These are phyloP conservation scores for Gambusia affinis DNA, from an alignment of 2,113 vertebrate genomes.

Conservation along the genomic window DNA sequence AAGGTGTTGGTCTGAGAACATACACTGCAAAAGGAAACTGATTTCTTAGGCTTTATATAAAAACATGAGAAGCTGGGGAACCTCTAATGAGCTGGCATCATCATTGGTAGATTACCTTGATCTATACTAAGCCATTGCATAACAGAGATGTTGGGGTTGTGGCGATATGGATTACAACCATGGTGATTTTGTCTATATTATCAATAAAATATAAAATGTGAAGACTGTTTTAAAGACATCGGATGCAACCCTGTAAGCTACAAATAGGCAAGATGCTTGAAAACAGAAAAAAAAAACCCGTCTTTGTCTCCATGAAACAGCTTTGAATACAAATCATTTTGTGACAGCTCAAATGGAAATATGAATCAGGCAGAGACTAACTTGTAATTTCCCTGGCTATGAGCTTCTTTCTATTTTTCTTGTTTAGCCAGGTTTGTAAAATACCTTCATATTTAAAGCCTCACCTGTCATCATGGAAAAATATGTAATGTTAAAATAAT, in stretches of 20 bases:
- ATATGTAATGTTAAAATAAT: no score
- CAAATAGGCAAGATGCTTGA: constrained; percentile 11
- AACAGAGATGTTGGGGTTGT: neutral
- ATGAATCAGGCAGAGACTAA: constrained; percentile 52
- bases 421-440: constrained; percentile 32
- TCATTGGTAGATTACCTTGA: neutral
- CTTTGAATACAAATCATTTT: constrained; percentile 36
- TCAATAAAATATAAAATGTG: constrained; percentile 6
- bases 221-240: constrained; percentile 15
- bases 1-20: constrained; percentile 29
- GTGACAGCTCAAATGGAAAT: constrained; percentile 48
- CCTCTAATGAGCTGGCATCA: neutral
- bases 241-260: constrained; percentile 16
- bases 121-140: neutral
- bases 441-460: constrained; percentile 9
- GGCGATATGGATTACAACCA: neutral
- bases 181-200: neutral
- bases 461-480: no score
- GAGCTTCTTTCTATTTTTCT: constrained; percentile 22
- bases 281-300: constrained; percentile 20
- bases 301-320: constrained; percentile 28
- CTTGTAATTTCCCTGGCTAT: constrained; percentile 51
- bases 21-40: constrained; percentile 12
- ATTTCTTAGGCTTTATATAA: constrained; percentile 1
- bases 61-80: neutral